A percentile compares a stretch with the other conserved stretches of the same genome.
Conservation (phyloP, 2,113 vertebrate species). For the Leucosticte australis region DNA sequence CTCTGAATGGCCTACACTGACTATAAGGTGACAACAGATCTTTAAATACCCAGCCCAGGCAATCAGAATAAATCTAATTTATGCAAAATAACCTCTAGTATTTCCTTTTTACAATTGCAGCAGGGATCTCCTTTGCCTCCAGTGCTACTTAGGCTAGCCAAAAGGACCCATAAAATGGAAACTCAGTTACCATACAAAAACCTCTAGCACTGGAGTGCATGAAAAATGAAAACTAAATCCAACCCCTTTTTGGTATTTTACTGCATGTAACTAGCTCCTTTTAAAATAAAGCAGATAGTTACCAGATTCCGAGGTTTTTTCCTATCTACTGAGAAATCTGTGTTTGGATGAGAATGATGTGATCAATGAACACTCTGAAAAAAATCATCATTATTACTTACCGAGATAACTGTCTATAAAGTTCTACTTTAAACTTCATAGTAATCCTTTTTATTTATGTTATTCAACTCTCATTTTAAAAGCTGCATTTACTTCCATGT, state of each 20-base stretch:
- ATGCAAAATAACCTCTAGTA: neutral
- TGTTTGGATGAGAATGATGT: neutral
- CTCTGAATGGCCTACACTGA: neutral
- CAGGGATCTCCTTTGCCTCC: neutral
- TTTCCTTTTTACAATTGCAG: neutral
- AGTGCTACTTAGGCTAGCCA: neutral
- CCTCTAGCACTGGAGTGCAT: neutral
- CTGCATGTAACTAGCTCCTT: neutral
- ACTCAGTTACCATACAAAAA: neutral
- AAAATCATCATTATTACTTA: neutral
- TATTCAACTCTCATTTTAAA: neutral
- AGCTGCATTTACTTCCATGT: neutral
- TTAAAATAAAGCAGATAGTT: neutral
- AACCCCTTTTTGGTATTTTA: neutral
- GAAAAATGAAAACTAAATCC: neutral
- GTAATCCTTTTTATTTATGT: neutral
- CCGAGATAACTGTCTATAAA: neutral
- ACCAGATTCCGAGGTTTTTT: rapidly evolving
- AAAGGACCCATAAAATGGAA: neutral
- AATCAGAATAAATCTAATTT: neutral
- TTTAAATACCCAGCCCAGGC: neutral
- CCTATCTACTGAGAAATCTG: neutral
- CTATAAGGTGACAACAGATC: neutral
- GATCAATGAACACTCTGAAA: neutral
- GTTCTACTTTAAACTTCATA: neutral